These are phyloP conservation scores for Cydia strobilella DNA, from an alignment of 1,140 invertebrate species.

Conservation along the genomic window DNA sequence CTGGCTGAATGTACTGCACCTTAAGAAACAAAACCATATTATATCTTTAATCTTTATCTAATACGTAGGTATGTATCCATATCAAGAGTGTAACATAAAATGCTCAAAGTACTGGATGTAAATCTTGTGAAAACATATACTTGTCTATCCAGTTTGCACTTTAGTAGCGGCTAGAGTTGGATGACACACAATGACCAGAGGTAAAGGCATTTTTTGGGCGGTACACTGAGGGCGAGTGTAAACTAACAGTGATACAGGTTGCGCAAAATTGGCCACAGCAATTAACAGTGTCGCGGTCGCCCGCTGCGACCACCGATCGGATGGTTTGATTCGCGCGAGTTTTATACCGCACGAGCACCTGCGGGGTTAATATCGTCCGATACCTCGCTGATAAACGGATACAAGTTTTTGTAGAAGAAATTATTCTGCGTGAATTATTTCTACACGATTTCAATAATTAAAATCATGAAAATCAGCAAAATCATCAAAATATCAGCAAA, in stretches of 20 bases:
- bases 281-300: conserved; percentile 40
- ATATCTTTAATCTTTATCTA: too few species aligned
- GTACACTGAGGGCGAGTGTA: conserved; percentile 34
- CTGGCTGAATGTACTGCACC: too few species aligned
- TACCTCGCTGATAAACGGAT: conserved; percentile 43
- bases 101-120: too few species aligned
- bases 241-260: conserved; percentile 47
- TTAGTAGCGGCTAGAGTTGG: not conserved
- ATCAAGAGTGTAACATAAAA: too few species aligned
- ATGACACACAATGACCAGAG: not conserved
- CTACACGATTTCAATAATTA: conserved; percentile 31
- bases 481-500: too few species aligned
- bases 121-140: too few species aligned
- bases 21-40: too few species aligned
- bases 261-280: conserved; percentile 47
- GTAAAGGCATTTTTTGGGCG: not conserved
- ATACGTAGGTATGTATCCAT: too few species aligned
- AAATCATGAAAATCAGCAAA: too few species aligned
- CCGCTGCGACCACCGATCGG: conserved; percentile 32
- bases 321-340: conserved; percentile 48
- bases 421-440: not conserved
- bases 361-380: conserved; percentile 35
- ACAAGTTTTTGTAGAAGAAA: not conserved
- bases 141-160: too few species aligned
- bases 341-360: conserved; percentile 40